These are phyloP conservation scores for Lycophotia porphyrea DNA, from an alignment of 2,888 invertebrate genomes.

Conservation along the genomic window DNA sequence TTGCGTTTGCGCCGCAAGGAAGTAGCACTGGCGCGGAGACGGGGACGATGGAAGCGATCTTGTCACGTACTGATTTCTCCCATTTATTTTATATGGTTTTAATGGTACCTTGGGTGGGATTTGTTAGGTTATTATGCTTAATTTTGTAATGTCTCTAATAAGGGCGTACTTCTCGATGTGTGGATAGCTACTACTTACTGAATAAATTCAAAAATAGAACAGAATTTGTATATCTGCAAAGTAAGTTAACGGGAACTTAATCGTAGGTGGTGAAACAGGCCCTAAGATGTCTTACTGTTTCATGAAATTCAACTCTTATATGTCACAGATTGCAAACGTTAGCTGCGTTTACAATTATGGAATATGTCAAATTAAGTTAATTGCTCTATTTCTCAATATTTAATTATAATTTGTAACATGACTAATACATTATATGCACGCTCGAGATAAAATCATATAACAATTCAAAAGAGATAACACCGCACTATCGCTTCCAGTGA, in stretches of 20 bases:
- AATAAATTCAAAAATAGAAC: no score
- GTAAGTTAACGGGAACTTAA: no score
- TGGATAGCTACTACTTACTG: no score
- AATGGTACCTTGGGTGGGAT: conserved; percentile 1
- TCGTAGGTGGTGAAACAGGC: no score
- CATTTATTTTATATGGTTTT: conserved; percentile 29
- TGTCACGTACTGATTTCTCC: conserved; percentile 57
- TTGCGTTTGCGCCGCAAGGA: conserved; percentile 73
- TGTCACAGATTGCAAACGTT: not conserved
- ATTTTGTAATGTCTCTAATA: not conserved
- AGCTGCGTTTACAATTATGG: not conserved
- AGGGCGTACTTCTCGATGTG: no score
- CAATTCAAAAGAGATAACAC: conserved; percentile 32
- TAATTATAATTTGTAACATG: conserved; percentile 17
- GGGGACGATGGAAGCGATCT: conserved; percentile 68
- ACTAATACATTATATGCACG: conserved; percentile 6
- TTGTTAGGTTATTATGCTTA: not conserved
- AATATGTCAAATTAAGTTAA: not conserved
- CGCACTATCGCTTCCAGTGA: conserved; percentile 62
- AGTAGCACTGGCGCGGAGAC: conserved; percentile 67
- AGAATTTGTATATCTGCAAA: no score
- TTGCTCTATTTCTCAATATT: not conserved
- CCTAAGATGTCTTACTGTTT: no score
- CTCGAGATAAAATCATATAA: conserved; percentile 25
- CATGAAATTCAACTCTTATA: not conserved